Evolutionary conservation across 1,140 invertebrate genomes (phyloP).

Genomic region (Heterodera schachtii): DNA sequence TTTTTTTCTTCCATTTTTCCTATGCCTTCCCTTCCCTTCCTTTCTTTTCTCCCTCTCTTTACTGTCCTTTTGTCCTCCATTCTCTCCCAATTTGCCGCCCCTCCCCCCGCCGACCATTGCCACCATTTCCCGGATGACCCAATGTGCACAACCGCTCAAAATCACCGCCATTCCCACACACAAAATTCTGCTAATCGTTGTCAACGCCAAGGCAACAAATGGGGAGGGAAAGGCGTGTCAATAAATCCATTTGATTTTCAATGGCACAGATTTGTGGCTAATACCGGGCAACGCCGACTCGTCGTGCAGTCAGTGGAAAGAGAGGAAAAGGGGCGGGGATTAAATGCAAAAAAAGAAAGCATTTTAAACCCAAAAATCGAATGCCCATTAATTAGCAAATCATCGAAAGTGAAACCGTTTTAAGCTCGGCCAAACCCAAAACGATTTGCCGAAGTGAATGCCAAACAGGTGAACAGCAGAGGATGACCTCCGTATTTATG

Average conservation of each 20-base stretch:
- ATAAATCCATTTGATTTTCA: background rate
- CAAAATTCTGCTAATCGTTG: background rate
- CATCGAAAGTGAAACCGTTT: slow-evolving; percentile 23
- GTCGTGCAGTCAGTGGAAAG: slow-evolving; percentile 56
- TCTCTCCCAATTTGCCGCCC: background rate
- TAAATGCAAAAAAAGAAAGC: too few relatives aligned
- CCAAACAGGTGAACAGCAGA: slow-evolving; percentile 33
- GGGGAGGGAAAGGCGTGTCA: background rate
- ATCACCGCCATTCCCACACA: background rate
- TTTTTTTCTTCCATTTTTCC: too few relatives aligned
- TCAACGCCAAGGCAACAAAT: background rate
- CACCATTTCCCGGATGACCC: slow-evolving; percentile 5
- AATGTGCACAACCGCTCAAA: background rate
- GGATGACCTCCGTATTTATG: background rate
- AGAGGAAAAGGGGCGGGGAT: too few relatives aligned
- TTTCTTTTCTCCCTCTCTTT: background rate
- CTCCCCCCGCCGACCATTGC: background rate
- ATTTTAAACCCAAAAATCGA: background rate
- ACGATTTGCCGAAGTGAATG: slow-evolving; percentile 59
- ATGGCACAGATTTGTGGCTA: slow-evolving; percentile 56
- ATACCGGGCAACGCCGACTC: slow-evolving; percentile 63
- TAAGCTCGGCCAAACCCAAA: slow-evolving; percentile 59
- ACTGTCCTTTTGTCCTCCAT: background rate
- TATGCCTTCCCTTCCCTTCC: too few relatives aligned
- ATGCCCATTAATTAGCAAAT: background rate